These are phyloP conservation scores for Oreotragus oreotragus DNA, from an alignment of 2,113 vertebrate species.

Conservation along the genomic window DNA sequence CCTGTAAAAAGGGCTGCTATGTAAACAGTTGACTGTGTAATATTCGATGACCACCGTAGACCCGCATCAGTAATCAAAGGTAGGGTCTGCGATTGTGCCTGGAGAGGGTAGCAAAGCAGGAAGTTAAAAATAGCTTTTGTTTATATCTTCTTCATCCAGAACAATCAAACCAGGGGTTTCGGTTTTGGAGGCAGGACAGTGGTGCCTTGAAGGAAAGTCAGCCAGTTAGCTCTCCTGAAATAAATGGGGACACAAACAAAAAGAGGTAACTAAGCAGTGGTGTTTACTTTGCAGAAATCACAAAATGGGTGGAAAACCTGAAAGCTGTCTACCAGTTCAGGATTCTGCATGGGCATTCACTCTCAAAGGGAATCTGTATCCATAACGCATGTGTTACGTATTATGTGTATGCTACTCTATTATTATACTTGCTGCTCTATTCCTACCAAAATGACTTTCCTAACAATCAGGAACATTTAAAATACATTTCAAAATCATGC, in stretches of 20 bases:
- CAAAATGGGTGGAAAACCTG: neutral
- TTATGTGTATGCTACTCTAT: neutral
- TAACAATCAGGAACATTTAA: neutral
- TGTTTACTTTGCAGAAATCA: neutral
- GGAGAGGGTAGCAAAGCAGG: constrained; percentile 6
- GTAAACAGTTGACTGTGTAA: constrained; percentile 85
- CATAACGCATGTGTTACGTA: neutral
- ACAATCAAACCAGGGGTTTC: constrained; percentile 9
- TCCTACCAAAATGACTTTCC: neutral
- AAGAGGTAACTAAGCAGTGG: neutral
- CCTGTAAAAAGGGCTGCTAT: constrained; percentile 83
- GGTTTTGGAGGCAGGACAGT: neutral
- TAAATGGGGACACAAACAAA: neutral
- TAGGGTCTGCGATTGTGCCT: neutral
- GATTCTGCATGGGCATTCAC: neutral
- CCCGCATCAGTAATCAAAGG: constrained; percentile 78
- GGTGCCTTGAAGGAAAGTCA: neutral
- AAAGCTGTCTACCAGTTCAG: neutral
- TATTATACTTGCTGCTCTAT: neutral
- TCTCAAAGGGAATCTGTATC: neutral
- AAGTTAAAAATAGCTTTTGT: neutral
- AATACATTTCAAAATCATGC: neutral
- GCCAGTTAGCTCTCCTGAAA: neutral
- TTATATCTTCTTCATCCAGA: neutral
- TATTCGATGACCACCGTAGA: constrained; percentile 76